Evolutionary conservation across 2,797 vertebrate species (phyloP), one percentile per base, ranked within the genome.

Genomic region (Diceros bicornis): DNA sequence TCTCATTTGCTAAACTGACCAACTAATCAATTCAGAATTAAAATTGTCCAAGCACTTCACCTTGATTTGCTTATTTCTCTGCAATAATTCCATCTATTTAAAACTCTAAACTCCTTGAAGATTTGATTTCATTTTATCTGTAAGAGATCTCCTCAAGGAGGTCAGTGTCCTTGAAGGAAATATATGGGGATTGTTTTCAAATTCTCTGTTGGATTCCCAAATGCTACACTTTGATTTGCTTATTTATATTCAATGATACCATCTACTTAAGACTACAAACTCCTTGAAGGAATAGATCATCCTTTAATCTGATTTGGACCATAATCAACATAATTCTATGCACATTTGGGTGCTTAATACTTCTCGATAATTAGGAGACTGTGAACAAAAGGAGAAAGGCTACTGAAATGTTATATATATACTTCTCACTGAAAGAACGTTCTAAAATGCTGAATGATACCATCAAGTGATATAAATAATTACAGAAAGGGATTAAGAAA

Each of bases 291-390:
- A 95, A 94, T 27, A 93, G 96, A 97, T 97, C 94, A 97, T 98
- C 95, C 92, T 95, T 97, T 96, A 97, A 98, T 97, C 97, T 91
- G 95, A 97, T 98, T 96, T 97, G 91, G 94, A 94, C 97, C 95
- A 97, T 97, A 97, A 97, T 98, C 92, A 97, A 93, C 96, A 97
- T 97, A 97, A 97, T 98, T 97, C 97, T 95, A 96, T 92, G 97
- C 96, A 96, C 78, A 97, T 97, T 97, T 97, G 96, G 95, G 77
- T 96, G 90, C 94, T 97, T 97, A 98, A 98, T 97, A 96, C 79
- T 94, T 98, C 91, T 96, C 82, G 74, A 96, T 97, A 96, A 98
- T 95, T 96, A 97, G 68, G 61, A 98, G 79, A 91, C 82, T 72
- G 75, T 69, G 55, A 95, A 96, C 97, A 96, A 97, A 96, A 82